Base-by-base conservation (phyloP, 2,113 vertebrate species). In the Gopherus flavomarginatus region DNA sequence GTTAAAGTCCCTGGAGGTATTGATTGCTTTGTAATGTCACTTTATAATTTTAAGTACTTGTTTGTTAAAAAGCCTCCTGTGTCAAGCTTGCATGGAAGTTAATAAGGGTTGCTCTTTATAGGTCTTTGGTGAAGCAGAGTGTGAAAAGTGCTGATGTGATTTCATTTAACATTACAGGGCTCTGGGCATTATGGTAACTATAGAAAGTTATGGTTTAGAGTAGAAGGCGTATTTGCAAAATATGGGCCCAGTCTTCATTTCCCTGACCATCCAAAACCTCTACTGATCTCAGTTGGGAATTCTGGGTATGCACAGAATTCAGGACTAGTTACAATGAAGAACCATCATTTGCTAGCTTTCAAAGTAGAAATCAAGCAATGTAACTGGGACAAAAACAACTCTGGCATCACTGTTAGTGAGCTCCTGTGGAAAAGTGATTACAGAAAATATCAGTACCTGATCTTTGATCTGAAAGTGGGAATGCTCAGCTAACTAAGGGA, bases 381-480 rank as follows among this genome's bases (percentile, higher is more conserved):
- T 57, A 77, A 84, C 3, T 69, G 24, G 42, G 3, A 5, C 6
- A 53, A 14, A 10, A 0, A 72, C 12, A 69, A 2, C 88, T 89
- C 31, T 53, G 79, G 24, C 27, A 42, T 49, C 84, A 82, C 8
- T 11, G 42, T 49, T 89, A 95, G 85, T 52, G 17, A 90, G 31
- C 11, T 86, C 53, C 22, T 90, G 3, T 78, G 65, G 38, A 80
- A 95, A 72, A 94, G 93, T 7, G 5, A 79, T 69, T 89, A 38
- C 42, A 35, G 93, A 96, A 91, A 90, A 38, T 79, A 72, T 86
- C 8, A 85, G 56, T 3, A 8, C 22, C 17, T 84, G 86, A 75
- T 79, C 84, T 38, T 90, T 90, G 56, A 90, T 93, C 56, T 96
- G 54, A 96, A 97, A 90, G 52, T 75, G 75, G 21, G 13, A 95